Evolutionary conservation across 2,113 vertebrate species (phyloP), one percentile per base, ranked within the genome.

Genomic region (Rallus limicola): DNA sequence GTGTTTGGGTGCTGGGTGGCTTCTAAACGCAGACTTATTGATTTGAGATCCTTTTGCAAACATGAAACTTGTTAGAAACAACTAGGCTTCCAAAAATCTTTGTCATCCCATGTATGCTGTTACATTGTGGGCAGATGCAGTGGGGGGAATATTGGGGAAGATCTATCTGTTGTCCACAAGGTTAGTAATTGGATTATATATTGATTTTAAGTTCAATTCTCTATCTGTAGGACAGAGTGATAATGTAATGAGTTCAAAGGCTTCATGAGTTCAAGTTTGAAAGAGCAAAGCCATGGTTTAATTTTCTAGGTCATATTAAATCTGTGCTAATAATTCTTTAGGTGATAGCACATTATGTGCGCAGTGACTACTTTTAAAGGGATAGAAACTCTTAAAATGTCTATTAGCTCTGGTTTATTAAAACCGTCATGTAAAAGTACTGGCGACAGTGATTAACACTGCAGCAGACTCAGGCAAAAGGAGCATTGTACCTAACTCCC

Each of bases 171-270:
- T 85, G n/a, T 86, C 88, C 48, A 64, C 34, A 64, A 40, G 48
- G 24, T 71, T 82, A 69, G 31, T 59, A 68, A 84, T 28, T 90
- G 80, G 38, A 81, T 90, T 88, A 86, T 36, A 3, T 68, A 93
- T 92, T 92, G 94, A 96, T 94, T 90, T 94, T 58, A 84, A 81
- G 26, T 75, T 92, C 82, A 88, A 5, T 86, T 90, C 56, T 78
- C 10, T 65, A n/a, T 90, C 69, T 91, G 6, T 55, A 76, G 33
- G 70, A 84, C 60, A 60, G 36, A 56, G 28, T 20, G 52, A 75
- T 71, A 78, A 56, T 82, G 21, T 60, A 94, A 88, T 60, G 60
- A 88, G 82, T 90, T 70, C 53, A 68, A 81, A 69, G 76, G 79
- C 95, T 93, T 88, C 7, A 3, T 26, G 72, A 92, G 82, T 77